These are phyloP conservation scores for Margaritifera margaritifera DNA, from an alignment of 2,888 invertebrate species.

Conservation along the genomic window DNA sequence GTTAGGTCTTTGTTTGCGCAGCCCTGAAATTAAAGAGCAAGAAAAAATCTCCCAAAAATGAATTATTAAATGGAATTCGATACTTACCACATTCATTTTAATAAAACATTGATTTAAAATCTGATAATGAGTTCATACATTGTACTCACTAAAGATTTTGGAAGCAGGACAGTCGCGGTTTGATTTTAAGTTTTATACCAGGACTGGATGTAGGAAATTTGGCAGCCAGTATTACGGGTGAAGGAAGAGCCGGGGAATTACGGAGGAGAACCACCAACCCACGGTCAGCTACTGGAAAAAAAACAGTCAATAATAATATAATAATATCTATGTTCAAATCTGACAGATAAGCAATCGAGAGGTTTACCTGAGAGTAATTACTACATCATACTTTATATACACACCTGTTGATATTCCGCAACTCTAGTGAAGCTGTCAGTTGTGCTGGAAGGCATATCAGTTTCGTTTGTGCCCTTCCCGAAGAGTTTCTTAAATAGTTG, in stretches of 20 bases:
- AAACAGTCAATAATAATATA: too few species aligned
- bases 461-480: conserved; percentile 21
- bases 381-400: conserved; percentile 1
- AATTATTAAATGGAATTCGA: conserved; percentile 4
- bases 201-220: background rate
- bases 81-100: background rate
- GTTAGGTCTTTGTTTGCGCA: conserved; percentile 12
- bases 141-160: background rate
- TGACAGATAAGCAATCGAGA: too few species aligned
- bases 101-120: conserved; percentile 4
- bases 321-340: too few species aligned
- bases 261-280: too few species aligned
- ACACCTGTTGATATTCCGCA: conserved; percentile 29
- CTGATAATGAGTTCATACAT: conserved; percentile 2
- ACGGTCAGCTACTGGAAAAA: too few species aligned
- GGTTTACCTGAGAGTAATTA: background rate
- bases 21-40: conserved; percentile 16
- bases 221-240: conserved; percentile 1
- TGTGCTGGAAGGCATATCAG: conserved; percentile 17
- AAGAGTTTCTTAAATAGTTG: conserved; percentile 13
- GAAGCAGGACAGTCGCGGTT: background rate
- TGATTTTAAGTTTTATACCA: background rate
- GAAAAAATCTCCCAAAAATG: background rate
- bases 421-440: conserved; percentile 12
- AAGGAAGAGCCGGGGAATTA: too few species aligned